phyloP scores from a whole-genome alignment of 2,888 invertebrate species.

The Ectobius pallidus region DNA sequence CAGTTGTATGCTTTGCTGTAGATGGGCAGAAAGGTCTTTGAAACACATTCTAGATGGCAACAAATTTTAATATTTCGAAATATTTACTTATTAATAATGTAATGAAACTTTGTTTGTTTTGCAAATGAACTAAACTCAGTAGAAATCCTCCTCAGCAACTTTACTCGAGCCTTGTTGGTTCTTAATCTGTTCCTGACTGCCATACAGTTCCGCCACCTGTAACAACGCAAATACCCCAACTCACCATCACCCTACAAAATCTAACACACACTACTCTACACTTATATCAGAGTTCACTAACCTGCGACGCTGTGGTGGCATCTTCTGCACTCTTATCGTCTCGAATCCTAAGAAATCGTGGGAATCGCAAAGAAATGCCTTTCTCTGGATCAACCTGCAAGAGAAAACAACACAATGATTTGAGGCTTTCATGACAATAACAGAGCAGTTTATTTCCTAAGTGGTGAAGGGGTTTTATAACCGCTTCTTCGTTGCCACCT shows the following conservation, averaged over 20 bases:
- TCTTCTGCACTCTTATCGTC: conserved; percentile 93
- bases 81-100: too few species aligned
- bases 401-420: neutral
- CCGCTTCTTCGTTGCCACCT: too few species aligned
- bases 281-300: conserved; percentile 49
- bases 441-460: neutral
- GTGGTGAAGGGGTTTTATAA: neutral
- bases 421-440: neutral
- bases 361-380: conserved; percentile 95
- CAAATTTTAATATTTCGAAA: too few species aligned
- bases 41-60: too few species aligned
- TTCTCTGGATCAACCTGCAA: conserved; percentile 80
- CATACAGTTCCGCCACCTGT: conserved; percentile 84
- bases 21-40: too few species aligned
- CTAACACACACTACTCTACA: too few species aligned
- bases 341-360: conserved; percentile 86
- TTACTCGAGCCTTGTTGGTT: conserved; percentile 61
- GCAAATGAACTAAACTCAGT: too few species aligned
- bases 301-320: conserved; percentile 88
- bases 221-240: conserved; percentile 5
- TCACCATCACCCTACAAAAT: too few species aligned
- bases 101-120: too few species aligned
- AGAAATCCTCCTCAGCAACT: conserved; percentile 66
- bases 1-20: too few species aligned
- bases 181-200: conserved; percentile 88